Percentiles rank a stretch among this genome's conserved stretches.
Evolutionary conservation across 2,888 invertebrate genomes (phyloP).

Genomic region (Chrysolina oricalcia): DNA sequence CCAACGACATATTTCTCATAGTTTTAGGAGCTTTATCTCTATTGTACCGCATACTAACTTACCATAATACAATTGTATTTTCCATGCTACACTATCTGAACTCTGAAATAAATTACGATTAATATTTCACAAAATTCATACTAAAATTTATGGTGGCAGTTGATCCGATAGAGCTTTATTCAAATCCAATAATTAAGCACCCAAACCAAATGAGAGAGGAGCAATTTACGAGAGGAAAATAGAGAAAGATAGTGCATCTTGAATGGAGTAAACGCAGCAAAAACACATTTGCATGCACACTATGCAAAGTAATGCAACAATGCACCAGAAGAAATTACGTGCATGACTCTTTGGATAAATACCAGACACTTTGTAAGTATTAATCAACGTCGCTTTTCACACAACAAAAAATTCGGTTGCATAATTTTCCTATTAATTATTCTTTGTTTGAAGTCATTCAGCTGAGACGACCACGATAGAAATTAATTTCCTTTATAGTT

Average conservation of each 20-base stretch:
- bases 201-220: neutral
- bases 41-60: neutral
- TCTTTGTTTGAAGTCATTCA: conserved; percentile 43
- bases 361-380: conserved; percentile 53
- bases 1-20: too few relatives aligned
- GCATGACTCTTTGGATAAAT: conserved; percentile 49
- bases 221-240: neutral
- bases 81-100: neutral
- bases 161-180: neutral
- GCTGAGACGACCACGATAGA: conserved; percentile 4
- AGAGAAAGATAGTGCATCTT: neutral
- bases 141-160: neutral
- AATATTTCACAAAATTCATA: neutral
- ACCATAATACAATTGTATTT: neutral
- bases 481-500: neutral
- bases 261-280: conserved; percentile 40
- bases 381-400: conserved; percentile 53
- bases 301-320: conserved; percentile 47
- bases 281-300: conserved; percentile 48
- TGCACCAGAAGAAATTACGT: conserved; percentile 43
- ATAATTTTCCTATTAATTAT: conserved; percentile 48
- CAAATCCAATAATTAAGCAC: conserved; percentile 2
- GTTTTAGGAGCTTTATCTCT: too few relatives aligned
- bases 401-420: conserved; percentile 35
- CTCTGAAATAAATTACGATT: neutral